Evolutionary conservation across 2,113 vertebrate species (phyloP).

Genomic region (Crocuta crocuta): DNA sequence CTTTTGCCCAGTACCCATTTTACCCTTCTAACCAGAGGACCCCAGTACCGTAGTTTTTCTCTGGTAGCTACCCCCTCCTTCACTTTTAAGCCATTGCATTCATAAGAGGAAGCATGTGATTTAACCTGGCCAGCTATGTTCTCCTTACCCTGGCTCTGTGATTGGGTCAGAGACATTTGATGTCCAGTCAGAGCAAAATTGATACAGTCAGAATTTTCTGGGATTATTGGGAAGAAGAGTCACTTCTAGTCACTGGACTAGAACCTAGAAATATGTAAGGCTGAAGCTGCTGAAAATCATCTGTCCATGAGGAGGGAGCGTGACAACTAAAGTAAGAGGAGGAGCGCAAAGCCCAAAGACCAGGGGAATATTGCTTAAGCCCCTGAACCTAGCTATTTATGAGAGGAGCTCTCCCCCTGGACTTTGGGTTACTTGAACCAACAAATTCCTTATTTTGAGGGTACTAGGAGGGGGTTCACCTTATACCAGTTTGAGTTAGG

Average conservation of each 20-base stretch:
- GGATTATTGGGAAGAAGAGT: background rate
- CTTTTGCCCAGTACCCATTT: background rate
- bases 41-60: background rate
- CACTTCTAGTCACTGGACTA: background rate
- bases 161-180: background rate
- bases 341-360: background rate
- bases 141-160: background rate
- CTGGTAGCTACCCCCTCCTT: background rate
- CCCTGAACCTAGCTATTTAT: background rate
- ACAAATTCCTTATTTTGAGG: background rate
- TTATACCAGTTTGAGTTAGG: background rate
- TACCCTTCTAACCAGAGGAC: background rate
- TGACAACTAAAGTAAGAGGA: background rate
- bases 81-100: background rate
- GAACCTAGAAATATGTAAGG: background rate
- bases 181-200: background rate
- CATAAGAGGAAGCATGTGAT: background rate
- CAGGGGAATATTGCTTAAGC: background rate
- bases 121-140: background rate
- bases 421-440: background rate
- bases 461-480: background rate
- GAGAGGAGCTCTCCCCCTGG: background rate
- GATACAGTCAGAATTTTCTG: background rate
- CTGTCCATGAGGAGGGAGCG: background rate
- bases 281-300: background rate